Base-by-base conservation (phyloP, 2,113 vertebrate species). In the Fukomys damarensis region DNA sequence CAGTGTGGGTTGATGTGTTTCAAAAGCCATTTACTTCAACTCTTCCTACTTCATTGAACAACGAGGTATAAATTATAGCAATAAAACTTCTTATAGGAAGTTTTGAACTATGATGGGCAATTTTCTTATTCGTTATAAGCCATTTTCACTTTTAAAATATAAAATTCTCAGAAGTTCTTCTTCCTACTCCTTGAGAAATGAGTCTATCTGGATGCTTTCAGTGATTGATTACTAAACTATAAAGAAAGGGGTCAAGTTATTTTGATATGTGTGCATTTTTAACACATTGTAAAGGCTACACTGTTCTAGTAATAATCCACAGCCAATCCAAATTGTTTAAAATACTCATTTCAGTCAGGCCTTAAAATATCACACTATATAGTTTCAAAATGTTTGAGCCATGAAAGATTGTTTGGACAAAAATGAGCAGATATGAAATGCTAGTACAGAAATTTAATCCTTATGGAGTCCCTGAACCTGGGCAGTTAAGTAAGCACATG, bases 1-100 rank as follows among this genome's bases (percentile, higher is more conserved):
- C 81, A 83, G n/a, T n/a, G n/a, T 30, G 58, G 98, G 91, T 13
- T 92, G 94, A 91, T 96, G 46, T 1, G 63, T 96, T 96, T 96
- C 86, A 96, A 96, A 97, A 98, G 77, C 46, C 96, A 96, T 65
- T 84, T 35, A 49, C 30, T 52, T 79, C 46, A 79, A 79, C 52
- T 79, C 30, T 79, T 20, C 30, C 8, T 35, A 52, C 30, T 49
- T 79, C 46, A 79, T 35, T 79, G 46, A 52, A 79, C 46, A 54
- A 54, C 35, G 30, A 54, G 46, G 2, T 79, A 35, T 35, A 77
- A 52, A 17, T 54, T 79, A 35, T 10, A 52, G 46, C 52, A 79
- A 79, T 35, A 79, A 70, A 70, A 38, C n/a, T 70, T 70, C 68
- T 94, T 59, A 1, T 13, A 46, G 61, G 93, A 32, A 85, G 5